Percentiles rank a stretch among this genome's conserved stretches.
Evolutionary conservation across 2,888 invertebrate genomes (phyloP).

Genomic region (Hydriomena furcata): DNA sequence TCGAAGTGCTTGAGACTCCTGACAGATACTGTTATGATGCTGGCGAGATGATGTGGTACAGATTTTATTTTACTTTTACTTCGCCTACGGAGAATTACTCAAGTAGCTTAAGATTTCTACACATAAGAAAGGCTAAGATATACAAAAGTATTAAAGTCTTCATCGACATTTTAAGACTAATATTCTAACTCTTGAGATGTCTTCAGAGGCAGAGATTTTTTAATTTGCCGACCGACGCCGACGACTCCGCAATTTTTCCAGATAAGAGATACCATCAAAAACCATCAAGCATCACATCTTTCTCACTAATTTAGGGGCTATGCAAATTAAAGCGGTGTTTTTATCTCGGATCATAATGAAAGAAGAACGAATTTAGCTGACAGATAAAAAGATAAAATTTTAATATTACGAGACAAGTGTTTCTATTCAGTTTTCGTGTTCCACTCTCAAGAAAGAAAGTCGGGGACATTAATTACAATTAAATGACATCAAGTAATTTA

Average conservation of each 20-base stretch:
- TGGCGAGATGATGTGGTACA: conserved; percentile 36
- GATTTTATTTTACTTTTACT: too few relatives aligned
- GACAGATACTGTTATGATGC: conserved; percentile 46
- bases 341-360: conserved; percentile 49
- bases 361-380: conserved; percentile 46
- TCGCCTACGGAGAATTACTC: too few relatives aligned
- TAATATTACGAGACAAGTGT: conserved; percentile 40
- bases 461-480: conserved; percentile 15
- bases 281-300: conserved; percentile 48
- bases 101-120: too few relatives aligned
- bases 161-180: too few relatives aligned
- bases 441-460: conserved; percentile 13
- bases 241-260: conserved; percentile 15
- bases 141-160: too few relatives aligned
- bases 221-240: neutral
- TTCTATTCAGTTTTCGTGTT: conserved; percentile 15
- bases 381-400: conserved; percentile 43
- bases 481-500: conserved; percentile 3
- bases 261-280: conserved; percentile 30
- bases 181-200: too few relatives aligned
- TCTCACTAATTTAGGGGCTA: conserved; percentile 48
- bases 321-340: conserved; percentile 49
- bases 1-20: conserved; percentile 47
- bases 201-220: conserved; percentile 3
- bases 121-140: too few relatives aligned